phyloP scores from a whole-genome alignment of 2,888 invertebrate species.

The Caenorhabditis angaria region DNA sequence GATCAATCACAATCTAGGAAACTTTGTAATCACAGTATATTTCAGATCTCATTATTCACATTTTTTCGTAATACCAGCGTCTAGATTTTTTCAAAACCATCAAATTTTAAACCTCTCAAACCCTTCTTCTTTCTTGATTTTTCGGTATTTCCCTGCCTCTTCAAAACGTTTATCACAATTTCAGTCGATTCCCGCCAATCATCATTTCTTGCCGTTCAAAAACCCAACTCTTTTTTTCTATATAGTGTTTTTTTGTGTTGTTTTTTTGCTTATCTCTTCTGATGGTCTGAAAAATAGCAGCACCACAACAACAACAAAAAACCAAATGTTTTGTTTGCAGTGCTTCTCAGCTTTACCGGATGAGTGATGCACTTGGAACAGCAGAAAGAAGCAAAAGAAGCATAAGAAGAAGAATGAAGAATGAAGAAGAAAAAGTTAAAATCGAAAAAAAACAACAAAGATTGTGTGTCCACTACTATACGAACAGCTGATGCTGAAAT shows the following conservation, averaged over 20 bases:
- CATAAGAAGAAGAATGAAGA: background rate
- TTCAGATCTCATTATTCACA: too few species aligned
- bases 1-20: too few species aligned
- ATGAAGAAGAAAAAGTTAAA: background rate
- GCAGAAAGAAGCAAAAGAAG: background rate
- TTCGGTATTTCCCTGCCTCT: too few species aligned
- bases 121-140: too few species aligned
- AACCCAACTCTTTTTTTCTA: background rate
- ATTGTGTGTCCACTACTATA: constrained; percentile 53
- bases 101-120: too few species aligned
- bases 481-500: constrained; percentile 52
- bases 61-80: too few species aligned
- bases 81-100: too few species aligned
- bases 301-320: background rate
- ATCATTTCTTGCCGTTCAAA: too few species aligned
- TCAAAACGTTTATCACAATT: too few species aligned
- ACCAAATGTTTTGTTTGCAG: constrained; percentile 2
- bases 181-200: too few species aligned
- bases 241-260: background rate
- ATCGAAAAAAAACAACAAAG: constrained; percentile 29
- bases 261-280: constrained; percentile 1
- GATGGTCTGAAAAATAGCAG: background rate
- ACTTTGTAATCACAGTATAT: too few species aligned
- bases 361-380: background rate
- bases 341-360: background rate